Conservation (phyloP, 2,113 vertebrate species). For the Hippocampus abdominalis region DNA sequence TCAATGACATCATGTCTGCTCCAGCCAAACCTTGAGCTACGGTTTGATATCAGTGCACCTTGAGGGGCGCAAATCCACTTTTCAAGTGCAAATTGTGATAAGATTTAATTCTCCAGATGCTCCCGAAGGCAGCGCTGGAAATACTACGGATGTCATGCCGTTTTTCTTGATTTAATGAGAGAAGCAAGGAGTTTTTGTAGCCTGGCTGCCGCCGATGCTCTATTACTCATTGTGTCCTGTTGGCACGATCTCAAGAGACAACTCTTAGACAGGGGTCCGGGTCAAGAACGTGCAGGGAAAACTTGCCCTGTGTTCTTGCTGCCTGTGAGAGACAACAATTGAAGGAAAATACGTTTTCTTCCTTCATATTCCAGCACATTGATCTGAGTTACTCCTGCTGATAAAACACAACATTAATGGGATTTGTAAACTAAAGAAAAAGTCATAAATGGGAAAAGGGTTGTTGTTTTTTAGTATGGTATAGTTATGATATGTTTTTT, state of each 20-base stretch:
- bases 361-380: slow-evolving; percentile 16
- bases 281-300: slow-evolving; percentile 54
- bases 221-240: slow-evolving; percentile 57
- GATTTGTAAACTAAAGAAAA: background rate
- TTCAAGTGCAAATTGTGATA: slow-evolving; percentile 22
- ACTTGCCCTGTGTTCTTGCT: slow-evolving; percentile 20
- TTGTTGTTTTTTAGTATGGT: too few relatives aligned
- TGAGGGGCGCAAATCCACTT: slow-evolving; percentile 24
- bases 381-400: background rate
- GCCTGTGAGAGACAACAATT: background rate
- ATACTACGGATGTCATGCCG: slow-evolving; percentile 9
- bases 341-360: slow-evolving; percentile 4
- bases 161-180: slow-evolving; percentile 46
- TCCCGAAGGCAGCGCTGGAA: slow-evolving; percentile 15
- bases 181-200: slow-evolving; percentile 29
- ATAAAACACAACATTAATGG: background rate
- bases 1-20: slow-evolving; percentile 39
- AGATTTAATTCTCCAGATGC: slow-evolving; percentile 23
- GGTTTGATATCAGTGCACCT: slow-evolving; percentile 27
- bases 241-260: slow-evolving; percentile 52
- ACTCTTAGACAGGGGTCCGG: slow-evolving; percentile 49
- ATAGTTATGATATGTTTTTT: too few relatives aligned
- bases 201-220: slow-evolving; percentile 34
- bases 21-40: slow-evolving; percentile 26
- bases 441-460: background rate